Evolutionary conservation across 2,113 vertebrate genomes (phyloP).

Genomic region (Stigmatopora nigra): DNA sequence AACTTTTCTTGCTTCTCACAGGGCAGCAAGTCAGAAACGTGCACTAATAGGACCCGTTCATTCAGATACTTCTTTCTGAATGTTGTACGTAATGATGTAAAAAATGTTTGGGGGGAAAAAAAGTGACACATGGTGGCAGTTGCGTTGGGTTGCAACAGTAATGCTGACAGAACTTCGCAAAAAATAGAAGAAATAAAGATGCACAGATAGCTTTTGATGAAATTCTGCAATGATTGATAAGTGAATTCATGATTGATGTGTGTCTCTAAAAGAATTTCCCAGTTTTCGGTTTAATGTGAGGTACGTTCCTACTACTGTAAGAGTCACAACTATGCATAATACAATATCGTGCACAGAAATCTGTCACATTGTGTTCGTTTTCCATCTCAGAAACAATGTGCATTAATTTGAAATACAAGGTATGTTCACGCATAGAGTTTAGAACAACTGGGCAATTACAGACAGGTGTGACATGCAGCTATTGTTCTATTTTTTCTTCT

Average conservation of each 20-base stretch:
- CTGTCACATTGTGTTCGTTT: too few species aligned
- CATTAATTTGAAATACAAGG: background rate
- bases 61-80: background rate
- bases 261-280: background rate
- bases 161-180: background rate
- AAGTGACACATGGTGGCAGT: background rate
- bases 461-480: constrained; percentile 9
- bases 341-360: too few species aligned
- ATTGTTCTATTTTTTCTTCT: background rate
- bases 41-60: background rate
- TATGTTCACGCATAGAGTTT: background rate
- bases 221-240: background rate
- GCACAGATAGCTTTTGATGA: background rate
- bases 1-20: background rate
- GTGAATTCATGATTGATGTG: background rate
- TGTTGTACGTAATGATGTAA: background rate
- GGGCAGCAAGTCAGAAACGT: background rate
- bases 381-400: background rate
- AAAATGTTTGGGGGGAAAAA: background rate
- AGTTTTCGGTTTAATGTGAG: background rate
- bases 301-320: background rate
- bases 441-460: background rate
- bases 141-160: background rate
- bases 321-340: background rate
- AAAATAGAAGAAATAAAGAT: background rate